Conservation (phyloP, 2,113 vertebrate genomes). For the Odocoileus hemionus region DNA sequence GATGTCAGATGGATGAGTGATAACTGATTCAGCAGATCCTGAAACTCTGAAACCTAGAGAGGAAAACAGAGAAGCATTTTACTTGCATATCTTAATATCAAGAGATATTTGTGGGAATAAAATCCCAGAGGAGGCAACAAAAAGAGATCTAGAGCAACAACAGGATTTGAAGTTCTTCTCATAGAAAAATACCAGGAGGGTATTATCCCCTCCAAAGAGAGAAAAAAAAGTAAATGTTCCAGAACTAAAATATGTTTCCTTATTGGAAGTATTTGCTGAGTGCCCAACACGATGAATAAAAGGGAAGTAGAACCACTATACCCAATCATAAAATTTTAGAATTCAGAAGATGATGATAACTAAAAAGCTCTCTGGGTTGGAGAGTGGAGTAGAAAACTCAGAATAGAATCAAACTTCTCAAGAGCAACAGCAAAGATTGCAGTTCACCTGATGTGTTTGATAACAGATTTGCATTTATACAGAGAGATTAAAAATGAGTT, state of each 20-base stretch:
- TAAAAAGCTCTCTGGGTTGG: background rate
- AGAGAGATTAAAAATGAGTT: background rate
- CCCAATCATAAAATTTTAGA: background rate
- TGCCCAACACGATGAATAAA: background rate
- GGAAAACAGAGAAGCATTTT: conserved; percentile 11
- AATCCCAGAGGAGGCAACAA: background rate
- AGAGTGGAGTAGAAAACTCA: background rate
- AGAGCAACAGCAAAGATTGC: background rate
- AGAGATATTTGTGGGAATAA: background rate
- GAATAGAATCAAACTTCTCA: background rate
- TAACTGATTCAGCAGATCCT: background rate
- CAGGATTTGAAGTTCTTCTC: background rate
- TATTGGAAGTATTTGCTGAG: background rate
- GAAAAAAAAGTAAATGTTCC: background rate
- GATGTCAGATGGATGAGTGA: conserved; percentile 1
- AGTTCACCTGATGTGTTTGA: background rate
- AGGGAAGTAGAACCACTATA: background rate
- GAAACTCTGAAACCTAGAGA: background rate
- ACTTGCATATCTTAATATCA: background rate
- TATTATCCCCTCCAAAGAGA: background rate
- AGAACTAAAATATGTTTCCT: background rate
- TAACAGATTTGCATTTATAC: background rate
- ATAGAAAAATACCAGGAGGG: background rate
- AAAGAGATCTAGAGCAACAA: background rate
- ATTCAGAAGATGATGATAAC: background rate